Evolutionary conservation across 2,113 vertebrate species (phyloP), one percentile per base, ranked within the genome.

Genomic region (Scortum barcoo): DNA sequence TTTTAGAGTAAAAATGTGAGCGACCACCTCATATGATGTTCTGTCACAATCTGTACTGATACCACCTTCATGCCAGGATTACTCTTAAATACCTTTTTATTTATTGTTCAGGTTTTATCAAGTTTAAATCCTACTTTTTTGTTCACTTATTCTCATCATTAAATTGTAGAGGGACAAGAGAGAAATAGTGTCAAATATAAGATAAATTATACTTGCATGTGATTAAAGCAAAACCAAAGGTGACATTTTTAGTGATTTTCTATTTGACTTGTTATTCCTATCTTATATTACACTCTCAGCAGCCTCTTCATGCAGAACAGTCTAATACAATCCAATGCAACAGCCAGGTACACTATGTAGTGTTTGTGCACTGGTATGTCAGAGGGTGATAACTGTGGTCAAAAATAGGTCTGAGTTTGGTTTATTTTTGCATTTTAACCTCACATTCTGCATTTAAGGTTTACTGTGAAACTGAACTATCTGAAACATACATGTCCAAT

Each of bases 1-100:
- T 63, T n/a, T 44, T 9, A 63, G 14, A 65, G 24, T 44, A 30
- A 51, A 28, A 63, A 86, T 24, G 3, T 74, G 42, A 81, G 17
- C 26, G 28, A 0, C 7, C 48, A 1, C 28, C 19, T 73, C 17
- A 54, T 13, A 36, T 44, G 26, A 17, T 50, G n/a, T 46, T 38
- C 4, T 40, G 24, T 36, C 5, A 66, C 60, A 72, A n/a, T 66
- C 50, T 72, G 20, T 40, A 42, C 56, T 33, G 19, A 46, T 4
- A 36, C 33, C 33, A 36, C 33, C 6, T 10, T 42, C 28, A 36
- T 42, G 10, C 14, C 5, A 3, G 24, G 13, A 24, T 17, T 4
- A 57, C 14, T 30, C 22, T 61, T 11, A 10, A 33, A n/a, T 36
- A 24, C 5, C 3, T 1, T 68, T 42, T 68, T 40, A 26, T 12